Percentiles rank a stretch among this genome's conserved stretches.
phyloP scores from a whole-genome alignment of 2,113 vertebrate genomes.

The Aviceda subcristata region DNA sequence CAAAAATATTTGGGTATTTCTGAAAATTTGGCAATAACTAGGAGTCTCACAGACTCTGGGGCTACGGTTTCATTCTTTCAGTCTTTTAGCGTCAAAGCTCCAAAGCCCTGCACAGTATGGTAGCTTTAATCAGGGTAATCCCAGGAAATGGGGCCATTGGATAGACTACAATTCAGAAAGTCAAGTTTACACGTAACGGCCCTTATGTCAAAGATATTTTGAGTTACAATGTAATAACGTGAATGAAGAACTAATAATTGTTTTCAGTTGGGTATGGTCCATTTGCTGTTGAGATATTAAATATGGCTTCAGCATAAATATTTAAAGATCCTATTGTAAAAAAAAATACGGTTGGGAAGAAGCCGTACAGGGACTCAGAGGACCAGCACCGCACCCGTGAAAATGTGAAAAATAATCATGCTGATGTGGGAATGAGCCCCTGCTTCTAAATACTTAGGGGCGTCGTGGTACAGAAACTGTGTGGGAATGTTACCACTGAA shows the following conservation, averaged over 20 bases:
- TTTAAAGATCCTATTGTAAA: neutral
- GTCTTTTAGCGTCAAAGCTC: neutral
- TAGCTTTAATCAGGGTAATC: neutral
- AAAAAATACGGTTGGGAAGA: neutral
- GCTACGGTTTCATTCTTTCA: neutral
- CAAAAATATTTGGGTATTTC: neutral
- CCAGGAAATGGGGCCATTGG: neutral
- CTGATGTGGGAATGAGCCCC: neutral
- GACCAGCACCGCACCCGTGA: neutral
- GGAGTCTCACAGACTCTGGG: neutral
- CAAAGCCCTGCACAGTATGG: neutral
- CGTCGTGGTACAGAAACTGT: neutral
- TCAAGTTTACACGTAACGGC: neutral
- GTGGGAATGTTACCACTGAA: neutral
- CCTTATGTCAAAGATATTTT: neutral
- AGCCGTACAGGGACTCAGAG: neutral
- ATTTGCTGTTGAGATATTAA: conserved; percentile 3
- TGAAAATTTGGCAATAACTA: neutral
- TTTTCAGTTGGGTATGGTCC: neutral
- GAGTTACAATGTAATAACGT: neutral
- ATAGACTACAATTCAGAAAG: neutral
- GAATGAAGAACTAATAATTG: neutral
- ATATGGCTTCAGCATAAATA: neutral
- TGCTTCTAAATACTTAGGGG: neutral
- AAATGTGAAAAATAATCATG: neutral